phyloP scores from a whole-genome alignment of 2,888 invertebrate species.

The Cerastis rubricosa region DNA sequence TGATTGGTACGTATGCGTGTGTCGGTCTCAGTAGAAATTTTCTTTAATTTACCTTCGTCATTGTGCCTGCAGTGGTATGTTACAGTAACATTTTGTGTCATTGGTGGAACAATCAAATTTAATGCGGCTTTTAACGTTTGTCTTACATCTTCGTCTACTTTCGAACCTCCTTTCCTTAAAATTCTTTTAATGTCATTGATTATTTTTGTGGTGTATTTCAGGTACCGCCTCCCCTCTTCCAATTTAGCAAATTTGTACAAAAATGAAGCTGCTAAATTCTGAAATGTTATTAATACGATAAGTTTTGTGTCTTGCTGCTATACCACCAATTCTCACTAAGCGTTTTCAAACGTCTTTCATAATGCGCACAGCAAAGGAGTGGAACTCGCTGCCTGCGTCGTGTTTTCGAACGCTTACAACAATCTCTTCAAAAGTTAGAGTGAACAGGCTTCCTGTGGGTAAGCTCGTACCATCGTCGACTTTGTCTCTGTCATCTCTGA shows the following conservation, averaged over 20 bases:
- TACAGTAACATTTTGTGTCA: constrained; percentile 70
- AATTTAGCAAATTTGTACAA: constrained; percentile 78
- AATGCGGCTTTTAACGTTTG: constrained; percentile 77
- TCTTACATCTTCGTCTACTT: constrained; percentile 74
- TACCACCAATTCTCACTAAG: too few species aligned
- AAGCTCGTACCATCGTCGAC: too few species aligned
- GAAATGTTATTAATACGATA: constrained; percentile 62
- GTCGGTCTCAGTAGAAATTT: constrained; percentile 69
- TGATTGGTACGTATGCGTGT: constrained; percentile 42
- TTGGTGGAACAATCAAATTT: constrained; percentile 75
- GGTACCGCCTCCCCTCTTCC: constrained; percentile 84
- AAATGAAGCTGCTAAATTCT: constrained; percentile 79
- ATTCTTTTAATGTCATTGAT: constrained; percentile 82
- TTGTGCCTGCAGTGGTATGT: constrained; percentile 77
- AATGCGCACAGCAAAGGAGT: too few species aligned
- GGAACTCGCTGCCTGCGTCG: too few species aligned
- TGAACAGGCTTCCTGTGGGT: too few species aligned
- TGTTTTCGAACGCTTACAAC: too few species aligned
- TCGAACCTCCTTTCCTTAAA: constrained; percentile 75
- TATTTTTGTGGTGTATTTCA: constrained; percentile 84
- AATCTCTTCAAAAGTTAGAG: too few species aligned
- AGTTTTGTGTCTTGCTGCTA: background rate
- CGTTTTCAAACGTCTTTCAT: too few species aligned
- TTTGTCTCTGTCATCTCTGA: too few species aligned
- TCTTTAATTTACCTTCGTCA: constrained; percentile 79